These are phyloP conservation scores for Colaptes auratus DNA, from an alignment of 2,113 vertebrate species.

Conservation along the genomic window DNA sequence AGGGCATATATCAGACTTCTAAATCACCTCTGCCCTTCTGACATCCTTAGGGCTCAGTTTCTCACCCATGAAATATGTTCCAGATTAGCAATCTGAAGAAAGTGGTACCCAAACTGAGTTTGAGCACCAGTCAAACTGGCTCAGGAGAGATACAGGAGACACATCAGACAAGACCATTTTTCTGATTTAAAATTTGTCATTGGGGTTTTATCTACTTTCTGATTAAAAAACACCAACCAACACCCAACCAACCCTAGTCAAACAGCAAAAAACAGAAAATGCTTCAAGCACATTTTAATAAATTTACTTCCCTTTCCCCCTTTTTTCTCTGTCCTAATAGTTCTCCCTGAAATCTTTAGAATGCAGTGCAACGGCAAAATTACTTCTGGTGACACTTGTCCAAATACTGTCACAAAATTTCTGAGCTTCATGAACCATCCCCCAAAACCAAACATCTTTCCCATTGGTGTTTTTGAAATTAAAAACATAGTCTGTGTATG, in stretches of 20 bases:
- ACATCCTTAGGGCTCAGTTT: background rate
- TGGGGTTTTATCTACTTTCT: background rate
- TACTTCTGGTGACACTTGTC: background rate
- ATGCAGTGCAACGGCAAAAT: background rate
- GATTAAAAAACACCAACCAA: background rate
- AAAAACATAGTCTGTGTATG: background rate
- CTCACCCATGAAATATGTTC: background rate
- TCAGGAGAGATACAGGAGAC: background rate
- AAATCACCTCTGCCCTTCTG: background rate
- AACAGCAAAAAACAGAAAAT: background rate
- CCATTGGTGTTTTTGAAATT: background rate
- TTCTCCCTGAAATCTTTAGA: background rate
- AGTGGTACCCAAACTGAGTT: background rate
- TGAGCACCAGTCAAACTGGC: background rate
- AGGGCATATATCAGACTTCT: background rate
- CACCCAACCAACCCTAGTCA: too few species aligned
- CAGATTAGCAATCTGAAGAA: background rate
- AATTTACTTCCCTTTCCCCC: fast-evolving
- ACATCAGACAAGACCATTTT: background rate
- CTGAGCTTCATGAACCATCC: background rate
- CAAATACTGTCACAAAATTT: background rate
- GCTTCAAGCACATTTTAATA: background rate
- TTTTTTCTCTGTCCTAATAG: fast-evolving
- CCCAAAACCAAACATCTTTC: background rate
- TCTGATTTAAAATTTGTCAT: background rate